Percentiles rank a stretch among this genome's conserved stretches.
Conservation (phyloP, 2,113 vertebrate genomes). For the Stomatorhinus ivindoensis region DNA sequence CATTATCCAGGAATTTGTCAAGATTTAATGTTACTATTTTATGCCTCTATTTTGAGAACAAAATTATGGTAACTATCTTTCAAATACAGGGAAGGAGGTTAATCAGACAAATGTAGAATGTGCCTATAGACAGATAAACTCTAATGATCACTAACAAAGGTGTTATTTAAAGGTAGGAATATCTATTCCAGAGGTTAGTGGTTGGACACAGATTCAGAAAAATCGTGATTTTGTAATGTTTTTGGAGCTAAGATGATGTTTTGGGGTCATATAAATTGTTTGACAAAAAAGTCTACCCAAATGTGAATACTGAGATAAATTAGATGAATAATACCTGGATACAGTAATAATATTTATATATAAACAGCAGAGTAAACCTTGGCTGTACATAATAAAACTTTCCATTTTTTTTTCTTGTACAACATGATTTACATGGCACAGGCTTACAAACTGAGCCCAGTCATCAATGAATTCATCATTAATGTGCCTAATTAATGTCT, state of each 20-base stretch:
- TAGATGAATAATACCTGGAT: background rate
- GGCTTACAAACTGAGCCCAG: background rate
- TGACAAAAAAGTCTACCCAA: background rate
- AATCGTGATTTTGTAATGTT: constrained; percentile 35
- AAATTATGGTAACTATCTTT: background rate
- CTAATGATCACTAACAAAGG: background rate
- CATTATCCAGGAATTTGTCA: background rate
- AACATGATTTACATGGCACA: background rate
- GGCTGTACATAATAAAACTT: background rate
- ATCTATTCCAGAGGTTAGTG: background rate
- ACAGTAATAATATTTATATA: background rate
- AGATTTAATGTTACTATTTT: background rate
- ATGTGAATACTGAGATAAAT: background rate
- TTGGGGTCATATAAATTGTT: background rate
- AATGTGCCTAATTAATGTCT: background rate
- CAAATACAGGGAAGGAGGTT: background rate
- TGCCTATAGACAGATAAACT: background rate
- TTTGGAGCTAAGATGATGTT: constrained; percentile 20
- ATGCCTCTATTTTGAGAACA: background rate
- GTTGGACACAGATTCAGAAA: constrained; percentile 19
- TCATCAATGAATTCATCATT: background rate
- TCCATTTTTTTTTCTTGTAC: background rate
- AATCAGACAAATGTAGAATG: background rate
- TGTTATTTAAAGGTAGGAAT: background rate
- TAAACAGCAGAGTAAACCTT: background rate